Conservation (phyloP, 2,888 invertebrate genomes). For the Clusia tigrina region DNA sequence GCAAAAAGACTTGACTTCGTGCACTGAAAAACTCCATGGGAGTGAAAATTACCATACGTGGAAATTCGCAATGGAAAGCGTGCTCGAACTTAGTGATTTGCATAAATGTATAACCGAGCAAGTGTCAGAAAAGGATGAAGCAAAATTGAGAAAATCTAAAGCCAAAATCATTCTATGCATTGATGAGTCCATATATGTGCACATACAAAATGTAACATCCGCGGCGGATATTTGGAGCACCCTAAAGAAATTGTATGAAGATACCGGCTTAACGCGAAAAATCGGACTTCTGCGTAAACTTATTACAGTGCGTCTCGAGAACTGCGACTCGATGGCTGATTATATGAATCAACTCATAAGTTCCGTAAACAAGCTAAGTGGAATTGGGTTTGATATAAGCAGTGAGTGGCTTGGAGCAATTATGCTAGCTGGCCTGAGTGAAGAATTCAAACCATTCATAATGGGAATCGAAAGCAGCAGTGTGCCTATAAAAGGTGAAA, state of each 20-base stretch:
- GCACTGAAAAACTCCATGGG: slow-evolving; percentile 21
- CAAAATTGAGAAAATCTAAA: slow-evolving; percentile 19
- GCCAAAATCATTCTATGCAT: slow-evolving; percentile 20
- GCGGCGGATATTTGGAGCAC: slow-evolving; percentile 28
- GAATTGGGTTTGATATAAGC: slow-evolving; percentile 27
- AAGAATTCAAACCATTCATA: slow-evolving; percentile 48
- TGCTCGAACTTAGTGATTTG: slow-evolving; percentile 14
- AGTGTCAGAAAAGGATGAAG: slow-evolving; percentile 14
- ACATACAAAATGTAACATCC: slow-evolving; percentile 28
- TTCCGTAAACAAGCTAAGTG: slow-evolving; percentile 24
- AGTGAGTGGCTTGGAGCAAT: slow-evolving; percentile 29
- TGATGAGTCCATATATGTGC: slow-evolving; percentile 24
- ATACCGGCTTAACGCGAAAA: slow-evolving; percentile 32
- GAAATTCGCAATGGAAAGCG: slow-evolving; percentile 25
- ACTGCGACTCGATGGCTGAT: slow-evolving; percentile 26
- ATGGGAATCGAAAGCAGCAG: slow-evolving; percentile 42
- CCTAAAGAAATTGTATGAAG: slow-evolving; percentile 29
- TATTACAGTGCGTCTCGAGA: slow-evolving; percentile 22
- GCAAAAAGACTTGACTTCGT: neutral
- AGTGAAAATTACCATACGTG: slow-evolving; percentile 24
- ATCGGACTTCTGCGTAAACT: slow-evolving; percentile 28
- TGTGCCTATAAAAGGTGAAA: slow-evolving; percentile 31
- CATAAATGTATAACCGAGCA: slow-evolving; percentile 17
- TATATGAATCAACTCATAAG: slow-evolving; percentile 28
- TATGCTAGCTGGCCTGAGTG: slow-evolving; percentile 39